Evolutionary conservation across 2,888 invertebrate species (phyloP), one percentile per base, ranked within the genome.

Genomic region (Liopterus haemorrhoidalis): DNA sequence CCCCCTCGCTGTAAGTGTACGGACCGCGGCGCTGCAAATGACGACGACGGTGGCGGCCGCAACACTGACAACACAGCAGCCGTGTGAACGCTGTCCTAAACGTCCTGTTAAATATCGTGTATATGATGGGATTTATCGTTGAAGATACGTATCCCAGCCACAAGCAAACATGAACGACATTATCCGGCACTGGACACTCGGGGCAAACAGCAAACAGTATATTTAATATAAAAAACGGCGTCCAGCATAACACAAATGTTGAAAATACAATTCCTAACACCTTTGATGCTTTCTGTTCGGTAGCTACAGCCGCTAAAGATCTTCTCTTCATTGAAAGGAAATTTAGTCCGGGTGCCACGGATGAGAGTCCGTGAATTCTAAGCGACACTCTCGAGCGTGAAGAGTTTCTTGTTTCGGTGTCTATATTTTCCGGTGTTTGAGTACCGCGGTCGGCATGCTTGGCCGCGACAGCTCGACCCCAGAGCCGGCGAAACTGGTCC

Each of bases 281-380:
- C 70, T 94, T 93, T 42, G 92, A 91, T 2, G 95, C 95, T 63
- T 94, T 95, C 66, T 94, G 93, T 66, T 96, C 93, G 20, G 85
- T 86, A n/a, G 85, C 85, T 2, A 88, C 87, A 0, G 85, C 84
- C 61, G 85, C 45, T 14, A 39, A 38, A 5, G 39, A 38, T 14
- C 45, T 6, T 20, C 45, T 24, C 1, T 39, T n/a, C n/a, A n/a
- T n/a, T n/a, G n/a, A n/a, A n/a, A n/a, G n/a, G n/a, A n/a, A n/a
- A n/a, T n/a, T n/a, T n/a, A n/a, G n/a, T n/a, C n/a, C n/a, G n/a
- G n/a, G n/a, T n/a, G n/a, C n/a, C n/a, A n/a, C n/a, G n/a, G n/a
- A n/a, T n/a, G n/a, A n/a, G n/a, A n/a, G n/a, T n/a, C n/a, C n/a
- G n/a, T n/a, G n/a, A n/a, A n/a, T n/a, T n/a, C n/a, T n/a, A n/a